Percentiles rank a stretch among this genome's conserved stretches.
Evolutionary conservation across 2,797 vertebrate genomes (phyloP).

Genomic region (Poecilia wingei): DNA sequence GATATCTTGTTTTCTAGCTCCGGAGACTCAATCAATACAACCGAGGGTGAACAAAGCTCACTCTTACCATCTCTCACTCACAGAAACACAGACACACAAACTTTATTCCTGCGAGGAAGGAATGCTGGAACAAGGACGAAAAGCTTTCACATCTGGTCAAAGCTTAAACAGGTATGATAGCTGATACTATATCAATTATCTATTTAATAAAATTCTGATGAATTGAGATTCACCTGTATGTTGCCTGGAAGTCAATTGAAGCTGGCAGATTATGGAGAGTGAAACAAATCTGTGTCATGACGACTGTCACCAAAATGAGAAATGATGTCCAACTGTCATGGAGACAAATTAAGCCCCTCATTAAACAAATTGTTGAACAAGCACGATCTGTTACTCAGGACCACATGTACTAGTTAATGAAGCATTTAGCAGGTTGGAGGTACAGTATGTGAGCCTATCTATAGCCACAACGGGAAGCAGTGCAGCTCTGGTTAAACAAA

Average conservation of each 20-base stretch:
- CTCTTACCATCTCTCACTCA: slow-evolving; percentile 1
- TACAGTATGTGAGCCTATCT: slow-evolving; percentile 1
- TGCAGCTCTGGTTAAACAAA: slow-evolving; percentile 14
- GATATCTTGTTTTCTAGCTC: slow-evolving; percentile 67
- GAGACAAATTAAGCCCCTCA: neutral
- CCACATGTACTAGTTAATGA: neutral
- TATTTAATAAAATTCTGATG: neutral
- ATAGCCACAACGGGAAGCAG: neutral
- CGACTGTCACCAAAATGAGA: neutral
- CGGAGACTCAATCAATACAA: slow-evolving; percentile 71
- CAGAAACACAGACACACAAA: slow-evolving; percentile 4
- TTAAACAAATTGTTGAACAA: slow-evolving; percentile 12
- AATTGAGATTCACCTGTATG: neutral
- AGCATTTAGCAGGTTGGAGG: neutral
- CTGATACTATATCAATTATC: neutral
- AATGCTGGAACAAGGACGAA: slow-evolving; percentile 42
- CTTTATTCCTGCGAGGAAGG: slow-evolving; percentile 19
- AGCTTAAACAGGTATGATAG: too few relatives aligned
- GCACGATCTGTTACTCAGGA: neutral
- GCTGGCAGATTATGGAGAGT: neutral
- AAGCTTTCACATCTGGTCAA: slow-evolving; percentile 25
- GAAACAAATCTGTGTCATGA: neutral
- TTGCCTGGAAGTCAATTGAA: neutral
- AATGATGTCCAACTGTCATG: neutral
- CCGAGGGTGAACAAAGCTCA: slow-evolving; percentile 30